Base-by-base conservation (phyloP, 2,888 invertebrate genomes). In the Ptychoptera contaminata region DNA sequence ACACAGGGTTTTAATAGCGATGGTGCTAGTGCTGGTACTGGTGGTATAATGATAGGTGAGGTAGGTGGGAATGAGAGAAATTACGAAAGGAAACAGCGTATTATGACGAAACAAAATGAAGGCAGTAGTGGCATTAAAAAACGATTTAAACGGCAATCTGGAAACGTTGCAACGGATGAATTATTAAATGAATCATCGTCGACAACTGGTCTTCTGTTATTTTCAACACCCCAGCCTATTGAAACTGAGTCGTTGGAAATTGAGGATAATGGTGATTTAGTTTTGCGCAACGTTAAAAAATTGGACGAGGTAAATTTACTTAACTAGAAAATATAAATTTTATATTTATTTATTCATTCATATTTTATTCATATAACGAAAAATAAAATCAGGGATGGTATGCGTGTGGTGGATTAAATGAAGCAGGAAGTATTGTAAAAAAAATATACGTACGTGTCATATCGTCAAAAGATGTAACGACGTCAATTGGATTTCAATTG, bases 391-490 rank as follows among this genome's bases (percentile, higher is more conserved):
- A 56, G 56, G 55, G 55, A 23, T 56, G 55, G 54, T 56, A 55
- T 50, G 54, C 54, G 1, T 56, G 56, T 47, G 53, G 55, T 29
- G 56, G 55, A 7, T 48, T 55, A 10, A 56, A 56, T 42, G 56
- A 55, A 49, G 56, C 56, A 8, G 56, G 56, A 1, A 55, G 55
- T 29, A 52, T 52, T 10, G 53, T 54, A 0, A 56, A 56, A 42
- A 53, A 53, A 38, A 51, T 55, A 16, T 54, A 48, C 43, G 49
- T 56, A 8, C 55, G 54, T 32, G 50, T 55, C 0, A 51, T 51
- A 37, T 50, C 47, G 29, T 42, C 48, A 32, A 45, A 47, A 15
- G 52, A 52, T 45, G 35, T 43, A 32, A 46, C 46, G 2, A 48
- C 52, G 32, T 14, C 29, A 14, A 50, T 44, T 16, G 50, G 50